Evolutionary conservation across 2,888 invertebrate genomes (phyloP), one percentile per base, ranked within the genome.

Genomic region (Aleiodes leptofemur): DNA sequence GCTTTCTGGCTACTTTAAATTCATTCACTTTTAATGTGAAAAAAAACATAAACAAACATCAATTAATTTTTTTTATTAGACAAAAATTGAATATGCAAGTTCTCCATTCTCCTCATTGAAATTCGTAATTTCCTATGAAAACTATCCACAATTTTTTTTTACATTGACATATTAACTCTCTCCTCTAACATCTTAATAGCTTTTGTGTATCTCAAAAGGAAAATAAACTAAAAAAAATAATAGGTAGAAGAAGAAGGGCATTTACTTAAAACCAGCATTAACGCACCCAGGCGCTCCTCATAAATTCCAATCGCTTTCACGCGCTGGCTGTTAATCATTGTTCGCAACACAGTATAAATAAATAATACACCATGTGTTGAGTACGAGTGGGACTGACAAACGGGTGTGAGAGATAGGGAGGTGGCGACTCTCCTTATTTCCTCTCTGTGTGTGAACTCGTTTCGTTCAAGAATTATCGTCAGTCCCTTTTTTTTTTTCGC

Each of bases 261-360:
- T 80, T 79, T 76, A 80, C 79, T 78, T 79, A 77, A 77, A 43
- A 75, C 76, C 78, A 76, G 76, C 78, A 80, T 77, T 79, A 76
- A 76, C 76, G 76, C 76, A 78, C 79, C 76, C 81, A 78, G 76
- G 75, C 77, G 77, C 81, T 80, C 79, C 78, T 81, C 79, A 80
- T 80, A 80, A 81, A 81, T 81, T 80, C 78, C 81, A 80, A 80
- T 81, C 77, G 79, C 80, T 81, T 80, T 81, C 80, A 80, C 79
- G 76, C 76, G 76, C 73, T 61, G 73, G 61, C 77, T 79, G 79
- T 81, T 81, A 81, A 81, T 81, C 81, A 81, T 80, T 79, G 79
- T 78, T 78, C 75, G 70, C 70, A 72, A 71, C 31, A 51, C 57
- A 71, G 77, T 55, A 77, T 79, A 80, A 78, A 78, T 79, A 80